Base-by-base conservation (phyloP, 2,888 invertebrate species). In the Adineta ricciae region DNA sequence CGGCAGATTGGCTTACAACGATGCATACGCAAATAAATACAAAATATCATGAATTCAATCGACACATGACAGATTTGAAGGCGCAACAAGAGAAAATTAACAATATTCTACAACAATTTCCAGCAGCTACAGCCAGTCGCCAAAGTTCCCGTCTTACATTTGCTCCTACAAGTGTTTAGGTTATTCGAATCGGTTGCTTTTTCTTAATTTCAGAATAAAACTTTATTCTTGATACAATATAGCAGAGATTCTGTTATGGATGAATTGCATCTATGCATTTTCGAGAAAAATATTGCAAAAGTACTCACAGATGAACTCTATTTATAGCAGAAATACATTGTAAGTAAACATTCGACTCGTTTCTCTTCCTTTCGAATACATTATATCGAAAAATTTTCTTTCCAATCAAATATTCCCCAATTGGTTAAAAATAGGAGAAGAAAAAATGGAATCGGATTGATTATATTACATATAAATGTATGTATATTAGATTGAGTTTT, bases 31-130 rank as follows among this genome's bases (percentile, higher is more conserved):
- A 78, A 41, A 78, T 78, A 21, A 78, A 78, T 41, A 41, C 78
- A 21, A 78, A 78, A 78, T 78, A 78, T 78, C 21, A 41, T 78
- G 78, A 78, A 78, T 78, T 78, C n/a, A 78, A 78, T 78, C 41
- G 41, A 41, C 41, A 78, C 41, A 78, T 78, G 41, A 14, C 38
- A 21, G 41, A 78, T n/a, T 41, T 78, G 41, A 78, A 78, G n/a
- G 41, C 2, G 1, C 78, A 78, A 78, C 41, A 78, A 78, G 78
- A 78, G 11, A 78, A 78, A 78, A 78, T 78, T 7, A 78, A 78
- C n/a, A 78, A 41, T 41, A 78, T 78, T 78, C n/a, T 78, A 78
- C 78, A 78, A 41, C 78, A 78, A 78, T 78, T 78, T 78, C 78
- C 38, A 78, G 8, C 9, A 41, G 19, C 78, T 3, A 1, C 78